A percentile compares a stretch with the other conserved stretches of the same genome.
These are phyloP conservation scores for Formica exsecta DNA, from an alignment of 1,140 invertebrate species.

Conservation along the genomic window DNA sequence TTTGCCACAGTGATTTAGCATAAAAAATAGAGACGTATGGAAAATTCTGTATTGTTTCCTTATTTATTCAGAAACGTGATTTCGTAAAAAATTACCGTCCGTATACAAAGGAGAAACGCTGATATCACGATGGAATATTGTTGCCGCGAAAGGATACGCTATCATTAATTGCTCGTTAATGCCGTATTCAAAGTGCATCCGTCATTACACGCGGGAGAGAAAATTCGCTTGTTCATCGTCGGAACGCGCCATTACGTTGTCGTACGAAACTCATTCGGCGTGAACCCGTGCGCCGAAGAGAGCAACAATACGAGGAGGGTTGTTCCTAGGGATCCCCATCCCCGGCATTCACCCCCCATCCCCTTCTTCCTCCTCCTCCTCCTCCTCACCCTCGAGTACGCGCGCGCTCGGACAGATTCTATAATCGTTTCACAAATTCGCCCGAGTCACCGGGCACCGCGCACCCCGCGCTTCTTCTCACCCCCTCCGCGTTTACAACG, in stretches of 20 bases:
- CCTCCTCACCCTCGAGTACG: neutral
- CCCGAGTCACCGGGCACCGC: slow-evolving; percentile 61
- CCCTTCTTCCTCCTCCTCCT: neutral
- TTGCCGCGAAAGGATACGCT: neutral
- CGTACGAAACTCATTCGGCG: slow-evolving; percentile 62
- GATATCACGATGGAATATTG: neutral
- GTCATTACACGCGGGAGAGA: slow-evolving; percentile 28
- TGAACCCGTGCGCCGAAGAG: slow-evolving; percentile 42
- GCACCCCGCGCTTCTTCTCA: neutral
- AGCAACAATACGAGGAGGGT: slow-evolving; percentile 39
- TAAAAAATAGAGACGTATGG: neutral
- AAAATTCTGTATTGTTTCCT: neutral
- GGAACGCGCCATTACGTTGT: slow-evolving; percentile 42
- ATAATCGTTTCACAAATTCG: slow-evolving; percentile 75
- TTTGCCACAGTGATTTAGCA: neutral
- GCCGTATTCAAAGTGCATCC: slow-evolving; percentile 29
- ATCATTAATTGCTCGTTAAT: slow-evolving; percentile 56
- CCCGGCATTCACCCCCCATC: slow-evolving; percentile 12
- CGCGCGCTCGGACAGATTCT: slow-evolving; percentile 53
- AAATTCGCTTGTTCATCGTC: slow-evolving; percentile 55
- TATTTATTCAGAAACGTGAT: slow-evolving; percentile 5
- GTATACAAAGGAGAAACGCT: neutral
- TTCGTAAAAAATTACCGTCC: neutral
- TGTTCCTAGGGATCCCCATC: slow-evolving; percentile 29
- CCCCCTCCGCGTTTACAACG: slow-evolving; percentile 43